Percentiles rank a stretch among this genome's conserved stretches.
These are phyloP conservation scores for Corythaeola cristata DNA, from an alignment of 2,113 vertebrate species.

Conservation along the genomic window DNA sequence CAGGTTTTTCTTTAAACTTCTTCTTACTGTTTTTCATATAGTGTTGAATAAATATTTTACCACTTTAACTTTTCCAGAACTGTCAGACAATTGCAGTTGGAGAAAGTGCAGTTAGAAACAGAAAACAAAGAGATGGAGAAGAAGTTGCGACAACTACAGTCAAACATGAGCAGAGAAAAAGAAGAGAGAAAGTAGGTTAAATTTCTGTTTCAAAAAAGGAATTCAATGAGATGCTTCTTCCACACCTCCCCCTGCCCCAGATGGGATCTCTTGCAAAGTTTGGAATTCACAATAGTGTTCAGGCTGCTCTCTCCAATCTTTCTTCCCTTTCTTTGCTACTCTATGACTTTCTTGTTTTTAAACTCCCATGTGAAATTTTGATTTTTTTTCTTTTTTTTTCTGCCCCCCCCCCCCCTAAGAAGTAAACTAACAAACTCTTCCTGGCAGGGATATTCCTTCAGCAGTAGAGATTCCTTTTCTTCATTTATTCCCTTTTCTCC, in stretches of 20 bases:
- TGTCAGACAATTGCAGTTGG: constrained; percentile 77
- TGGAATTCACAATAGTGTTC: neutral
- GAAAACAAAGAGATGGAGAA: constrained; percentile 86
- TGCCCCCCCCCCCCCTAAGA: no score
- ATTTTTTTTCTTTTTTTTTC: neutral
- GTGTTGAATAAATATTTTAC: neutral
- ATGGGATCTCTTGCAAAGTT: neutral
- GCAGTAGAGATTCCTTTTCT: neutral
- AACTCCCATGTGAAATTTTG: neutral
- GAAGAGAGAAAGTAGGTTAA: constrained; percentile 84
- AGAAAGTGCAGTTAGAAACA: constrained; percentile 79
- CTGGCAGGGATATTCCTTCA: neutral
- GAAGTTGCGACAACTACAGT: constrained; percentile 81
- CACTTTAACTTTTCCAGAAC: constrained; percentile 73
- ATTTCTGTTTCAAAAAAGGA: neutral
- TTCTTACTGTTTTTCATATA: neutral
- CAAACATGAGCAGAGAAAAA: constrained; percentile 83
- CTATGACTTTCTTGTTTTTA: neutral
- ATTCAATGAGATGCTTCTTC: neutral
- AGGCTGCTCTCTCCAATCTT: neutral
- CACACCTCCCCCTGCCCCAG: neutral
- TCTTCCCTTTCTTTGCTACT: neutral
- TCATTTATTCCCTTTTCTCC: neutral
- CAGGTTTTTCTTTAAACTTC: no score
- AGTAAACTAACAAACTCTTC: neutral